Percentiles rank a stretch among this genome's conserved stretches.
Evolutionary conservation across 2,113 vertebrate species (phyloP).

Genomic region (Xyliphius kryptos): DNA sequence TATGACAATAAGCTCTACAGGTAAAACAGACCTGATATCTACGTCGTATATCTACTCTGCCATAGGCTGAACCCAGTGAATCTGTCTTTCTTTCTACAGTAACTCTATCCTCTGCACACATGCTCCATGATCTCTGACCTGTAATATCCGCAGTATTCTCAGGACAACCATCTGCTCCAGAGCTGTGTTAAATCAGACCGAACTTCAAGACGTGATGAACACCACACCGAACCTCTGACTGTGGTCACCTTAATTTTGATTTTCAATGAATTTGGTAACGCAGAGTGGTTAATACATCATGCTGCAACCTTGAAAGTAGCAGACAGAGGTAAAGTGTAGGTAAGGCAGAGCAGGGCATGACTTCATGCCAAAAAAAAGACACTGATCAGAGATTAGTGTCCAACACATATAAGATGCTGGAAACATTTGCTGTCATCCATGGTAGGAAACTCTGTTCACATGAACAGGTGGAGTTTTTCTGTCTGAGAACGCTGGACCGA

Average conservation of each 20-base stretch:
- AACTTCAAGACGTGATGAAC: constrained; percentile 38
- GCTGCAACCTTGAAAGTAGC: constrained; percentile 2
- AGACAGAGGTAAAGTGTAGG: constrained; percentile 12
- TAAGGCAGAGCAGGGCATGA: constrained; percentile 27
- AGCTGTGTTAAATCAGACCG: constrained; percentile 60
- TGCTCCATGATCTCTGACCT: constrained; percentile 51
- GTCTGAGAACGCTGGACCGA: no score
- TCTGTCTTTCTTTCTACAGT: constrained; percentile 17
- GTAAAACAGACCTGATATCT: no score
- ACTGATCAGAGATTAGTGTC: no score
- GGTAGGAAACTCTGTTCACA: no score
- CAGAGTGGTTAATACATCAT: constrained; percentile 39
- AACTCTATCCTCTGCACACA: constrained; percentile 49
- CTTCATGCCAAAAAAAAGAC: no score
- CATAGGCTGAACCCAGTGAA: no score
- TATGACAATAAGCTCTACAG: no score
- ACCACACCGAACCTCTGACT: constrained; percentile 42
- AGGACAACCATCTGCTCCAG: constrained; percentile 19
- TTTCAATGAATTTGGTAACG: constrained; percentile 39
- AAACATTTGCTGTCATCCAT: constrained; percentile 1
- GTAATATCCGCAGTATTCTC: constrained; percentile 63
- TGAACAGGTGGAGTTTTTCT: no score
- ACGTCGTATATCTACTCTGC: no score
- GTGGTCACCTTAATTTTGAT: constrained; percentile 38
- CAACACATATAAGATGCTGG: not conserved